Evolutionary conservation across 1,140 invertebrate species (phyloP), one percentile per base, ranked within the genome.

Genomic region (Dreissena polymorpha): DNA sequence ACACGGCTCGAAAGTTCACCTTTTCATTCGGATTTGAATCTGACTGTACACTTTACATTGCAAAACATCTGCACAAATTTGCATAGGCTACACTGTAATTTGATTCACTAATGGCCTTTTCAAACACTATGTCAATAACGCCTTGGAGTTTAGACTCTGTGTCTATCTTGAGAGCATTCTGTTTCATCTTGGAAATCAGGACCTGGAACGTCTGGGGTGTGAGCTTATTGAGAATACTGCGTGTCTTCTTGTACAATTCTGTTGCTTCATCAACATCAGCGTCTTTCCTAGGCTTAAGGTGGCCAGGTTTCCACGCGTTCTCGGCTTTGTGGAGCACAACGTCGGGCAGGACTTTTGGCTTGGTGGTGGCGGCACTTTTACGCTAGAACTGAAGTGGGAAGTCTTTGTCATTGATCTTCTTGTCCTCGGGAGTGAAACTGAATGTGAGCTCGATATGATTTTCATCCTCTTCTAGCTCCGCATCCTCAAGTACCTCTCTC

Each of bases 41-140:
- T 6, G 86, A 86, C 23, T 89, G 89, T 55, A 92, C 91, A 88
- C 88, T 86, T 80, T 91, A 90, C 74, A 89, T 86, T 21, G 86
- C 75, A n/a, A 94, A 81, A 84, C 91, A 88, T 83, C 92, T 91
- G 85, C 94, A 95, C 94, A 99, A 95, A 64, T 95, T 94, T 0
- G 98, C 98, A 94, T 99, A 99, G 0, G 96, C 96, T 50, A 96
- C 95, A 10, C 97, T 97, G 91, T 98, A 99, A 90, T 95, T 96
- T 2, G 97, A 98, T 92, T 99, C 98, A 93, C 98, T 96, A 49
- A 99, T 96, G 51, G 98, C 98, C 94, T 95, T 99, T 91, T 98
- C 97, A 93, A 99, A 99, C 0, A 99, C 96, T 75, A 99, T 94
- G 91, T 97, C 95, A 88, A 98, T 98, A 16, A 98, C 96, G 81